Conservation (phyloP, 2,113 vertebrate species). For the Ailuropoda melanoleuca region DNA sequence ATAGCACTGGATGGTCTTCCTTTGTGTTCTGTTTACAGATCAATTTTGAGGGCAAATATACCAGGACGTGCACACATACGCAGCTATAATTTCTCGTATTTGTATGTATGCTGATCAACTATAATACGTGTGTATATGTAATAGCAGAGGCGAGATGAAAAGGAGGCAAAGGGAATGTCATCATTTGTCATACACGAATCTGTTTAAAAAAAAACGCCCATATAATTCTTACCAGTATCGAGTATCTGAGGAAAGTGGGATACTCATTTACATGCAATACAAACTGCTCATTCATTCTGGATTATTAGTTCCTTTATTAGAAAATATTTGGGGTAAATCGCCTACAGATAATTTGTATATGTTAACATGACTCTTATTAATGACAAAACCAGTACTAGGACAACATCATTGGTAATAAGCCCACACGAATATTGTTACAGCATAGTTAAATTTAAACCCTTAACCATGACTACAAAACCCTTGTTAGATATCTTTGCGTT, state of each 20-base stretch:
- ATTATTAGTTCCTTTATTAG: not conserved
- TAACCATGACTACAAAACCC: not conserved
- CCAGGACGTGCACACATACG: not conserved
- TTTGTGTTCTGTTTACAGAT: slow-evolving; percentile 9
- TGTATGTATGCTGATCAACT: not conserved
- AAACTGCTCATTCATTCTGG: not conserved
- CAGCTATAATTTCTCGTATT: not conserved
- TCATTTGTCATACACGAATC: not conserved
- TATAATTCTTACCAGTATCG: not conserved
- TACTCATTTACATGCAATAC: not conserved
- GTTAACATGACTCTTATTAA: not conserved
- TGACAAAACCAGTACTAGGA: not conserved
- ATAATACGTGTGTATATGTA: not conserved
- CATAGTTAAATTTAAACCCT: not conserved
- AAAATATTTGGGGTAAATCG: not conserved
- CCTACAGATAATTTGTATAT: not conserved
- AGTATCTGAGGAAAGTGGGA: not conserved
- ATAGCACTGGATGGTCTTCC: not conserved
- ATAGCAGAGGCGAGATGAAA: not conserved
- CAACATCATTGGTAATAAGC: not conserved
- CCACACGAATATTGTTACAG: not conserved
- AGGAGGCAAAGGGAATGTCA: not conserved
- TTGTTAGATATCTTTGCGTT: not conserved
- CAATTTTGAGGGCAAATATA: not conserved
- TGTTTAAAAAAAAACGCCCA: not conserved